Conservation (phyloP, 2,888 invertebrate species). For the Mythimna impura region DNA sequence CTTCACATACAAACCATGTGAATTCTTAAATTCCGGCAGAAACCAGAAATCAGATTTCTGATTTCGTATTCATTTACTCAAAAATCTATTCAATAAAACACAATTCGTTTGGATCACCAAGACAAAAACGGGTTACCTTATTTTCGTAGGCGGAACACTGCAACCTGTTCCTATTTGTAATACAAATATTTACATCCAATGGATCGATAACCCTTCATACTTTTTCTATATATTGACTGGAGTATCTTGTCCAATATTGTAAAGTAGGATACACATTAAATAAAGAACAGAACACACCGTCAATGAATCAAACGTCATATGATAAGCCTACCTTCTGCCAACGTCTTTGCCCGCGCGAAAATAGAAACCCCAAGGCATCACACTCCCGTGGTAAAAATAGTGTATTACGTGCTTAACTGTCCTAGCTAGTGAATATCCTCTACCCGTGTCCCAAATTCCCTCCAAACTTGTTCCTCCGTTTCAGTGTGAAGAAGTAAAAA, state of each 20-base stretch:
- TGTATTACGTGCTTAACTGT: too few relatives aligned
- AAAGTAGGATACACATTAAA: neutral
- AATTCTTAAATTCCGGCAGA: neutral
- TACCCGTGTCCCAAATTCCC: too few relatives aligned
- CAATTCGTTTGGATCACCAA: constrained; percentile 43
- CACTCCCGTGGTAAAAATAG: too few relatives aligned
- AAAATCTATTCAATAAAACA: constrained; percentile 19
- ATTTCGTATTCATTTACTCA: constrained; percentile 36
- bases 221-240: constrained; percentile 26
- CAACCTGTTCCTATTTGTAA: constrained; percentile 54
- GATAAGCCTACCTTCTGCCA: too few relatives aligned
- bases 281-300: constrained; percentile 7
- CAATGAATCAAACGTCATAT: neutral
- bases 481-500: too few relatives aligned
- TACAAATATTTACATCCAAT: constrained; percentile 59
- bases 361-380: too few relatives aligned
- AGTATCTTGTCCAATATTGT: constrained; percentile 14
- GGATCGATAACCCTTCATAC: constrained; percentile 51
- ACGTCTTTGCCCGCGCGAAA: too few relatives aligned
- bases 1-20: too few relatives aligned
- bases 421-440: too few relatives aligned
- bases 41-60: too few relatives aligned
- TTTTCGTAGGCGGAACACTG: constrained; percentile 39
- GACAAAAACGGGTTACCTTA: constrained; percentile 41
- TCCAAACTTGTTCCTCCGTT: too few relatives aligned